phyloP scores from a whole-genome alignment of 2,888 invertebrate genomes.

The Lumbricus terrestris region DNA sequence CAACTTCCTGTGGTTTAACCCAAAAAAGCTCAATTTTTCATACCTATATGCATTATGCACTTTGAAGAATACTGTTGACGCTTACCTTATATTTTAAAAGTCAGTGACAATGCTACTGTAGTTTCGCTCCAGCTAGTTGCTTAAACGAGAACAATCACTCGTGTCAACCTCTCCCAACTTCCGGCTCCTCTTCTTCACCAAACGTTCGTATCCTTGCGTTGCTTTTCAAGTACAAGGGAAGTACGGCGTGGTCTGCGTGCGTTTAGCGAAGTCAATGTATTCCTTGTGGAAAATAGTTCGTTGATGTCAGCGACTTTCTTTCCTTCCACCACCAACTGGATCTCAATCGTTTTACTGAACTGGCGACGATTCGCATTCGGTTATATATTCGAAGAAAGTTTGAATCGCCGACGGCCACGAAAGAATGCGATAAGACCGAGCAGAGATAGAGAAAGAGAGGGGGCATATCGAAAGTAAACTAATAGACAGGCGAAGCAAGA shows the following conservation, averaged over 20 bases:
- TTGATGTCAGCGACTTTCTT: not conserved
- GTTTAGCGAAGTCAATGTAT: not conserved
- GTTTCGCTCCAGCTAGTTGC: not conserved
- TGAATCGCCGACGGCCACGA: not conserved
- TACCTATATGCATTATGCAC: too few relatives aligned
- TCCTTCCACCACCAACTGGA: not conserved
- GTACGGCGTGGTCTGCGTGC: not conserved
- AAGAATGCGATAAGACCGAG: not conserved
- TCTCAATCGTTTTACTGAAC: not conserved
- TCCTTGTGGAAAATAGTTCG: not conserved
- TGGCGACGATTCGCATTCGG: not conserved
- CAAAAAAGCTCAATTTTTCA: too few relatives aligned
- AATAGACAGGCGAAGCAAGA: not conserved
- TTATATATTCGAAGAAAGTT: not conserved
- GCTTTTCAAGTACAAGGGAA: not conserved
- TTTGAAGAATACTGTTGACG: not conserved
- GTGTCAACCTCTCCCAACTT: not conserved
- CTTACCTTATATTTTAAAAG: not conserved
- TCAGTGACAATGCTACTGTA: not conserved
- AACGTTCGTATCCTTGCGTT: not conserved
- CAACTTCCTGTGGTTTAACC: too few relatives aligned
- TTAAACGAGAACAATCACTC: not conserved
- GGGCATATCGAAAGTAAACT: not conserved
- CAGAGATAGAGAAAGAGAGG: not conserved
- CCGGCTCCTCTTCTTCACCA: not conserved